Evolutionary conservation across 2,113 vertebrate species (phyloP), one percentile per base, ranked within the genome.

Genomic region (Psilopogon haemacephalus): DNA sequence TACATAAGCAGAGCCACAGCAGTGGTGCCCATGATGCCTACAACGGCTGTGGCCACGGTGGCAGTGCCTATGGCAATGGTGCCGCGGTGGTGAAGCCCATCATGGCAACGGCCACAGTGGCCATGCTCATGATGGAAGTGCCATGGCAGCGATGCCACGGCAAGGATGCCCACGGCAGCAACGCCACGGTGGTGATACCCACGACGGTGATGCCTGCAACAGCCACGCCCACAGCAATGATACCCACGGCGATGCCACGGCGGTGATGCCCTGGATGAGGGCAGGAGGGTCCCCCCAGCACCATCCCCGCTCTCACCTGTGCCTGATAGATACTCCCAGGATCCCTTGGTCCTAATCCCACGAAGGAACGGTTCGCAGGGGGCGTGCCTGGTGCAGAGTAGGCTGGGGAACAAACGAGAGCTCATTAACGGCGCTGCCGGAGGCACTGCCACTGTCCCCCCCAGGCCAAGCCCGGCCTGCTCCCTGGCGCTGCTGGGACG

Each of bases 311-410:
- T 97, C 97, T 97, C 98, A 99, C 99, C 99, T 99, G 99, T 96
- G 98, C 98, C 98, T 99, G 98, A 98, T 98, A 99, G 94, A 98
- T 98, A 97, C 98, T 98, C 91, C 98, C 98, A 90, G 98, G 98
- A 96, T 99, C 99, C 96, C 98, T 98, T 96, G 98, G 98, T 97
- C 98, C 98, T 97, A 99, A 98, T 98, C 99, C 99, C 97, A 99
- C 98, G 96, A 98, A 99, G 97, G 99, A 97, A 97, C 98, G 98
- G 98, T 98, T 99, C 97, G 98, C 98, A 97, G 99, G 99, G 96
- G 99, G 97, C 83, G 99, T 98, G 97, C 98, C 98, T 94, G 99
- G 99, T 97, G 98, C 96, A 92, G 99, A 99, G 98, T 98, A 99
- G 97, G 99, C 99, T 98, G 97, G 89, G 98, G 98, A 97, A 97